Evolutionary conservation across 2,888 invertebrate genomes (phyloP).

Genomic region (Nymphalis urticae): DNA sequence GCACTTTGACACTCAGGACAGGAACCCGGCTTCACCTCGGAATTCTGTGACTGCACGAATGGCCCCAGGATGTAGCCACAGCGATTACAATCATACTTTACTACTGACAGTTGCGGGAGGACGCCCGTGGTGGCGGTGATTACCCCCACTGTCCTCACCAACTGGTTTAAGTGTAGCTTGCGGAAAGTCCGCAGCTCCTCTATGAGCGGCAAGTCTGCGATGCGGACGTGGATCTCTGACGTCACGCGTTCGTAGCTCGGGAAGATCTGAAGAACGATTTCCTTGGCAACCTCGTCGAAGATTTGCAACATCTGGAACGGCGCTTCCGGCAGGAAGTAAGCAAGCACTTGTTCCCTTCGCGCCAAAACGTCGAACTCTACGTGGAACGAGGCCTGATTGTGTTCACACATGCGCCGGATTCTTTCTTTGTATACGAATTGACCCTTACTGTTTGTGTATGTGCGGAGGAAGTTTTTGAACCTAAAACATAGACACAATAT

Average conservation of each 20-base stretch:
- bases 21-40: constrained; percentile 96
- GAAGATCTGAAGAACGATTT: constrained; percentile 95
- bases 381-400: constrained; percentile 93
- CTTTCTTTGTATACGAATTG: constrained; percentile 95
- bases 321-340: constrained; percentile 98
- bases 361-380: constrained; percentile 97
- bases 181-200: constrained; percentile 97
- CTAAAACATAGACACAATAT: constrained; percentile 48
- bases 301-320: constrained; percentile 98
- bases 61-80: constrained; percentile 98
- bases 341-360: constrained; percentile 94
- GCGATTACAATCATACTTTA: constrained; percentile 98
- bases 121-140: constrained; percentile 98
- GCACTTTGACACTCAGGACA: constrained; percentile 99
- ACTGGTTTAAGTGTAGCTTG: constrained; percentile 94
- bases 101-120: constrained; percentile 95
- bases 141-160: constrained; percentile 93
- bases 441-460: constrained; percentile 92
- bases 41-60: constrained; percentile 95
- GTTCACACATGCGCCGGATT: constrained; percentile 96
- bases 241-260: constrained; percentile 98
- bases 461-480: constrained; percentile 95
- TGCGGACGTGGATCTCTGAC: constrained; percentile 95
- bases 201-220: constrained; percentile 96
- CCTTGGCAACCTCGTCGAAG: constrained; percentile 96